Percentiles rank a stretch among this genome's conserved stretches.
phyloP scores from a whole-genome alignment of 2,888 invertebrate species.

The Megalurothrips usitatus region DNA sequence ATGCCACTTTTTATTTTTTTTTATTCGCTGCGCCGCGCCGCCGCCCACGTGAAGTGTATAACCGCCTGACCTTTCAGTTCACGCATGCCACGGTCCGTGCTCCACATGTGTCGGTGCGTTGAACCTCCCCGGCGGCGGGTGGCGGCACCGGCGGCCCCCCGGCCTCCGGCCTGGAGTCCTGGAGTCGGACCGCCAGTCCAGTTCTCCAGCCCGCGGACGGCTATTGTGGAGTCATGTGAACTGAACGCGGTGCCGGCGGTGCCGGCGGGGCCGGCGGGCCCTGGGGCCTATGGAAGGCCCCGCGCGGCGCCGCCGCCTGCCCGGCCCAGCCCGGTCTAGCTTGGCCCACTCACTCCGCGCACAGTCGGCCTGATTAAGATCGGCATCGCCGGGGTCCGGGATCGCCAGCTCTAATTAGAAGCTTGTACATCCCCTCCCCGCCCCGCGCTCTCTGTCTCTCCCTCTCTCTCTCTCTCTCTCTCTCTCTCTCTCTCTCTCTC shows the following conservation, averaged over 20 bases:
- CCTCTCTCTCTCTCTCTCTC: too few relatives aligned
- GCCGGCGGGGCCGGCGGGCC: not conserved
- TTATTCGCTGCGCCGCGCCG: not conserved
- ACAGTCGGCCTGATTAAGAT: not conserved
- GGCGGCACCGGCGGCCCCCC: not conserved
- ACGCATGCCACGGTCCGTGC: not conserved
- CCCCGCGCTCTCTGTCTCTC: too few relatives aligned
- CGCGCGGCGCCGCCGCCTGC: not conserved
- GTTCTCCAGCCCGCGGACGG: too few relatives aligned
- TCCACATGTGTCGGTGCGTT: not conserved
- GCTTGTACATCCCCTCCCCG: not conserved
- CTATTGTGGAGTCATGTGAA: too few relatives aligned
- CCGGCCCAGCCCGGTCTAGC: not conserved
- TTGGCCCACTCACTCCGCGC: not conserved
- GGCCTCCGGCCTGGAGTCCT: not conserved
- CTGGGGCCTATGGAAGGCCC: not conserved
- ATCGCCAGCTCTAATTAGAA: conserved; percentile 11
- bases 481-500: too few relatives aligned
- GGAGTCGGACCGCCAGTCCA: not conserved
- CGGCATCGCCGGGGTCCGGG: not conserved
- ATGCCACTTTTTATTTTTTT: not conserved
- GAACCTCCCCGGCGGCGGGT: too few relatives aligned
- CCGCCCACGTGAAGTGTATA: not conserved
- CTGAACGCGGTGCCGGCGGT: too few relatives aligned
- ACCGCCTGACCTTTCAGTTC: not conserved